phyloP scores from a whole-genome alignment of 2,888 invertebrate genomes.

The Eutolmus rufibarbis region DNA sequence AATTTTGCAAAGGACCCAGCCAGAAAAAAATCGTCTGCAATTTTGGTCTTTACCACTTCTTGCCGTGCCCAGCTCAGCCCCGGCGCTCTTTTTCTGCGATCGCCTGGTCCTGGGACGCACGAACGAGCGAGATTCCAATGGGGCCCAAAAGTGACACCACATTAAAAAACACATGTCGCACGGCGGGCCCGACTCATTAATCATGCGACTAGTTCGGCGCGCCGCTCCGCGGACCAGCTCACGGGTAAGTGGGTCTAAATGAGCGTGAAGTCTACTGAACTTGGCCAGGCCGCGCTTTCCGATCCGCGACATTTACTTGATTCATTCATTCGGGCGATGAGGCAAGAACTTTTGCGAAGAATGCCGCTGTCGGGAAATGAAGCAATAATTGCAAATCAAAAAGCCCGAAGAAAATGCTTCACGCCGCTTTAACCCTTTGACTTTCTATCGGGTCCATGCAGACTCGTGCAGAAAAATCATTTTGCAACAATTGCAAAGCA shows the following conservation, averaged over 20 bases:
- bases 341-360: not conserved
- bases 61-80: not conserved
- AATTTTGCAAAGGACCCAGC: not conserved
- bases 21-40: constrained; percentile 24
- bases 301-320: not conserved
- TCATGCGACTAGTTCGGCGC: not conserved
- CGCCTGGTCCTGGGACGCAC: not conserved
- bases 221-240: not conserved
- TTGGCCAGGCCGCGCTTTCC: not conserved
- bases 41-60: not conserved
- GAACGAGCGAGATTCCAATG: constrained; percentile 37
- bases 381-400: not conserved
- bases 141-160: constrained; percentile 32
- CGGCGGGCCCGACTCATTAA: constrained; percentile 25
- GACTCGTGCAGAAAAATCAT: not conserved
- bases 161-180: constrained; percentile 31
- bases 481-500: not conserved
- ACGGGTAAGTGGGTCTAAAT: not conserved
- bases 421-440: not conserved
- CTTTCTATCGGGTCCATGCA: not conserved
- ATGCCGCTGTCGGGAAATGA: not conserved
- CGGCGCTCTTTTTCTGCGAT: not conserved
- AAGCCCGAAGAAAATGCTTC: not conserved
- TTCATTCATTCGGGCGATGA: not conserved
- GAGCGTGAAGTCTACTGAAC: constrained; percentile 11